phyloP scores from a whole-genome alignment of 2,888 invertebrate species.

The Synergus umbraculus region DNA sequence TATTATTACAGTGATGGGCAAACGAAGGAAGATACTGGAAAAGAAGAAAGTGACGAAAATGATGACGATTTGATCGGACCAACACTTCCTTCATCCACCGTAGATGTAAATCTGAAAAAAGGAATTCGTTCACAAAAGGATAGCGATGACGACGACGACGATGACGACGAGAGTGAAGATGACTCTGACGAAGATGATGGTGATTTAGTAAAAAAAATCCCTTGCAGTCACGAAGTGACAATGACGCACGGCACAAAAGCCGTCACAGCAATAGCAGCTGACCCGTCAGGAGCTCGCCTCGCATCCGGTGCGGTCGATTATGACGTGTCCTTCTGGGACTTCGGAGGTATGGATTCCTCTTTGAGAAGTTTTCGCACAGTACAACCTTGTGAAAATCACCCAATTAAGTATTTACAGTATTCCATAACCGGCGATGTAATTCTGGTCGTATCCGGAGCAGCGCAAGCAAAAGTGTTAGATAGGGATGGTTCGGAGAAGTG shows the following conservation, averaged over 20 bases:
- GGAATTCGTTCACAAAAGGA: slow-evolving; percentile 29
- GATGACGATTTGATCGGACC: slow-evolving; percentile 67
- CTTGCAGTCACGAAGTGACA: slow-evolving; percentile 87
- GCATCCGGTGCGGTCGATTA: slow-evolving; percentile 97
- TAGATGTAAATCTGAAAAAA: slow-evolving; percentile 39
- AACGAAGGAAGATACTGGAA: background rate
- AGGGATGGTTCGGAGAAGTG: slow-evolving; percentile 95
- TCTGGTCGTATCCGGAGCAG: slow-evolving; percentile 93
- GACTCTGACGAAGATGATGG: slow-evolving; percentile 62
- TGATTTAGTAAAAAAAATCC: slow-evolving; percentile 81
- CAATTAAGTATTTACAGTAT: slow-evolving; percentile 93
- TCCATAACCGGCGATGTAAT: slow-evolving; percentile 96
- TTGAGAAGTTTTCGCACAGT: slow-evolving; percentile 94
- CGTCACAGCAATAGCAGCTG: slow-evolving; percentile 92
- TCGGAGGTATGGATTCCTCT: slow-evolving; percentile 97
- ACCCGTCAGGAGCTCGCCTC: slow-evolving; percentile 95
- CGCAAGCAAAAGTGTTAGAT: slow-evolving; percentile 95
- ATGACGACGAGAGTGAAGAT: slow-evolving; percentile 71
- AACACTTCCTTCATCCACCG: slow-evolving; percentile 58
- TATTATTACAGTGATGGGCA: slow-evolving; percentile 6
- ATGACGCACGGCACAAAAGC: slow-evolving; percentile 95
- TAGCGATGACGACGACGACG: slow-evolving; percentile 69
- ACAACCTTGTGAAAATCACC: slow-evolving; percentile 97
- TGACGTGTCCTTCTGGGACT: slow-evolving; percentile 98
- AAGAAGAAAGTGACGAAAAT: slow-evolving; percentile 21